Evolutionary conservation across 2,113 vertebrate species (phyloP).

Genomic region (Mystacornis crossleyi): DNA sequence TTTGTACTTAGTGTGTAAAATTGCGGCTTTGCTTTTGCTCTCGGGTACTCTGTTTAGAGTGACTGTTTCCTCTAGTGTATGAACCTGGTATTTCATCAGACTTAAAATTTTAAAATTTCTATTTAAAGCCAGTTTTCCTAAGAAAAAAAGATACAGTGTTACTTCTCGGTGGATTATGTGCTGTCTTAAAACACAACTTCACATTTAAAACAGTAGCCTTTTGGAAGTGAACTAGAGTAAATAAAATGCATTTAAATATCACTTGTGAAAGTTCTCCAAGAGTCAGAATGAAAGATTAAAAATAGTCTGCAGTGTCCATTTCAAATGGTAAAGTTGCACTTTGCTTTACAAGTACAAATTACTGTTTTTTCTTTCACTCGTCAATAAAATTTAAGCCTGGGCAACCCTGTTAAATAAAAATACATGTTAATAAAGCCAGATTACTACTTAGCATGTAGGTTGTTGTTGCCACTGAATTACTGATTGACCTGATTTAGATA

Average conservation of each 20-base stretch:
- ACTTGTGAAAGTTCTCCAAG: neutral
- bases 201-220: neutral
- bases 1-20: neutral
- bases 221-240: neutral
- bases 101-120: neutral
- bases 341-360: neutral
- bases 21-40: neutral
- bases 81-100: neutral
- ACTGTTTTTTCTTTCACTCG: neutral
- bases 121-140: neutral
- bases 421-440: neutral
- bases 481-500: neutral
- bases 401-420: neutral
- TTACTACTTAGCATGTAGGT: neutral
- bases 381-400: neutral
- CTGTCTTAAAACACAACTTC: neutral
- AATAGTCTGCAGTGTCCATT: neutral
- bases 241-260: neutral
- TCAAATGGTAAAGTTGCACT: neutral
- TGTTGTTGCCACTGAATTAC: neutral
- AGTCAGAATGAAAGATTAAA: constrained; percentile 12
- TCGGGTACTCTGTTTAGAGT: accelerated
- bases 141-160: neutral
- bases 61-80: neutral
- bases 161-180: neutral